These are phyloP conservation scores for Brachionus manjavacas DNA, from an alignment of 1,140 invertebrate genomes.

Conservation along the genomic window DNA sequence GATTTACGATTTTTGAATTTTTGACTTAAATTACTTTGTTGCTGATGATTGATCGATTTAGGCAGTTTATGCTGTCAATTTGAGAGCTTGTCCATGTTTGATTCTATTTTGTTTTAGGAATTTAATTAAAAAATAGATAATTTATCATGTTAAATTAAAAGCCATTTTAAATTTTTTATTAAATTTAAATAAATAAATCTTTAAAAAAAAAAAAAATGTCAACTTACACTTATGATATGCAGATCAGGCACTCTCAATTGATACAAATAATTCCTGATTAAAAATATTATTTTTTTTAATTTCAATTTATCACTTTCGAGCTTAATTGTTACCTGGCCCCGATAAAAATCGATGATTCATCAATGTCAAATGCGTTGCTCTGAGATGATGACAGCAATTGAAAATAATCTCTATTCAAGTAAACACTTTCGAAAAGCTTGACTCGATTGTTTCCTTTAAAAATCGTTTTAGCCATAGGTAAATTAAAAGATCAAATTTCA, in stretches of 20 bases:
- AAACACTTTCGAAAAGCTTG: conserved; percentile 25
- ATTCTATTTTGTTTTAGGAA: neutral
- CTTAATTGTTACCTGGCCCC: neutral
- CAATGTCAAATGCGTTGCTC: neutral
- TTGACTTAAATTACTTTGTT: neutral
- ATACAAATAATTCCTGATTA: conserved; percentile 21
- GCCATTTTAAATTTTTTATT: too few species aligned
- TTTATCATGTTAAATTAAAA: too few species aligned
- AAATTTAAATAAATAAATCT: too few species aligned
- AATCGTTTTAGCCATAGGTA: neutral
- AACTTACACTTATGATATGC: neutral
- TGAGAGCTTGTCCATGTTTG: conserved; percentile 22
- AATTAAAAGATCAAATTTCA: neutral
- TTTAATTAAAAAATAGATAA: neutral
- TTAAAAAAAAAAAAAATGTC: too few species aligned
- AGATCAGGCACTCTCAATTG: neutral
- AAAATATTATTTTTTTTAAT: neutral
- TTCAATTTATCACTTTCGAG: neutral
- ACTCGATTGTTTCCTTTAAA: conserved; percentile 1
- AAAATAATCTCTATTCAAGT: conserved; percentile 22
- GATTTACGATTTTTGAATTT: neutral
- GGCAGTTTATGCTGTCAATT: neutral
- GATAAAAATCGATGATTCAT: conserved; percentile 10
- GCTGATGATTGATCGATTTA: conserved; percentile 20
- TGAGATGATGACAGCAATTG: neutral